Evolutionary conservation across 2,113 vertebrate genomes (phyloP), one percentile per base, ranked within the genome.

Genomic region (Dendrocopos noguchii): DNA sequence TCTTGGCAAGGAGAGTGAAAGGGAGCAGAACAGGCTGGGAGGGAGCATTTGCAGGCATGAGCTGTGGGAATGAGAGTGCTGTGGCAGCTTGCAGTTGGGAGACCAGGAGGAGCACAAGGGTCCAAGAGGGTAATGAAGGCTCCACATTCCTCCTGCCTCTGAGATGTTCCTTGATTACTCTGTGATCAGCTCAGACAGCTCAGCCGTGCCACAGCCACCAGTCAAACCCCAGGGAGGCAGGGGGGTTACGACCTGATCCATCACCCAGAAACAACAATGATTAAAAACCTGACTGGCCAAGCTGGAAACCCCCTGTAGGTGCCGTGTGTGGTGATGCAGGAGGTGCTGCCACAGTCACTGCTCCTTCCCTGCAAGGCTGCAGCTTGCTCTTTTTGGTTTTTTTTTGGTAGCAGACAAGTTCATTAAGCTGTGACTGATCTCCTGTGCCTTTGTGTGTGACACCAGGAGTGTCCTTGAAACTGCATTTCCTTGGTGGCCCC

Each of bases 71-170:
- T 12, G 3, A 19, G n/a, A 47, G 66, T 1, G 2, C 39, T 34
- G 39, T 4, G 2, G 47, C 36, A n/a, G 25, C 61, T 39, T 14
- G 2, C 25, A 11, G 2, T 0, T 11, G 2, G 19, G 46, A 55
- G 9, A 46, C 52, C 33, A 5, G 1, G 5, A 47, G 52, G 66
- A 56, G 4, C 5, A 14, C 15, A 15, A 15, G 73, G 29, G 33
- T 34, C 36, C 46, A 27, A 39, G 53, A 18, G 27, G 14, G 34
- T 19, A 8, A 16, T 0, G 5, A 50, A 29, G 47, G 52, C 16
- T 39, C 50, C 7, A 9, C 5, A 1, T 60, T 90, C 25, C 1
- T 84, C 74, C 90, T 82, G 27, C 24, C 47, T 66, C 21, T 24
- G 34, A 78, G 84, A 24, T 8, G 1, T 39, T 63, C 81, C 47